phyloP scores from a whole-genome alignment of 2,113 vertebrate genomes.

The Egretta garzetta region DNA sequence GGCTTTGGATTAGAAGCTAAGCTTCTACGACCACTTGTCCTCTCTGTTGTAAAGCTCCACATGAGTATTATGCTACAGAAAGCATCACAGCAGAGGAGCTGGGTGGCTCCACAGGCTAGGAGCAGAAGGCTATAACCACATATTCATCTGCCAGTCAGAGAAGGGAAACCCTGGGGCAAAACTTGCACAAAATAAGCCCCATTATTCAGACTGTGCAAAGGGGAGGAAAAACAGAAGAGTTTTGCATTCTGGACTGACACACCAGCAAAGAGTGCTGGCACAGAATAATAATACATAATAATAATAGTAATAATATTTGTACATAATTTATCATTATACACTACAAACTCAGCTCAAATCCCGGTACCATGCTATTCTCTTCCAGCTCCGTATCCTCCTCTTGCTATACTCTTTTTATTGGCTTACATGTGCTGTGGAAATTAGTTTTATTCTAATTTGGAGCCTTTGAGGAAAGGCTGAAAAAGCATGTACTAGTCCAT shows the following conservation, averaged over 20 bases:
- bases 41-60: not conserved
- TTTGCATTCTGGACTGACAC: constrained; percentile 29
- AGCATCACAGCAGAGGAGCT: constrained; percentile 38
- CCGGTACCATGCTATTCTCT: constrained; percentile 1
- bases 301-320: constrained; percentile 61
- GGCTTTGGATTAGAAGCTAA: constrained; percentile 25
- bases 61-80: constrained; percentile 14
- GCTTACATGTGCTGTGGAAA: constrained; percentile 57
- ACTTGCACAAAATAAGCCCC: constrained; percentile 42
- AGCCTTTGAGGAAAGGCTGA: constrained; percentile 59
- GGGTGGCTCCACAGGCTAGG: constrained; percentile 12
- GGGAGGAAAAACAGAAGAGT: constrained; percentile 5
- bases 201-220: constrained; percentile 24
- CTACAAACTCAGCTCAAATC: constrained; percentile 45
- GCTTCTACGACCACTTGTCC: constrained; percentile 18
- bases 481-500: constrained; percentile 44
- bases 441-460: constrained; percentile 68
- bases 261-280: constrained; percentile 4
- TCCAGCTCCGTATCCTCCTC: constrained; percentile 38
- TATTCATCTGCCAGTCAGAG: constrained; percentile 44
- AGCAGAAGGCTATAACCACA: not conserved
- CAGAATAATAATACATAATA: constrained; percentile 26
- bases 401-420: constrained; percentile 47
- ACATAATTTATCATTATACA: constrained; percentile 59
- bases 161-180: constrained; percentile 47